Evolutionary conservation across 2,797 vertebrate genomes (phyloP).

Genomic region (Oceanodroma leucorhoa): DNA sequence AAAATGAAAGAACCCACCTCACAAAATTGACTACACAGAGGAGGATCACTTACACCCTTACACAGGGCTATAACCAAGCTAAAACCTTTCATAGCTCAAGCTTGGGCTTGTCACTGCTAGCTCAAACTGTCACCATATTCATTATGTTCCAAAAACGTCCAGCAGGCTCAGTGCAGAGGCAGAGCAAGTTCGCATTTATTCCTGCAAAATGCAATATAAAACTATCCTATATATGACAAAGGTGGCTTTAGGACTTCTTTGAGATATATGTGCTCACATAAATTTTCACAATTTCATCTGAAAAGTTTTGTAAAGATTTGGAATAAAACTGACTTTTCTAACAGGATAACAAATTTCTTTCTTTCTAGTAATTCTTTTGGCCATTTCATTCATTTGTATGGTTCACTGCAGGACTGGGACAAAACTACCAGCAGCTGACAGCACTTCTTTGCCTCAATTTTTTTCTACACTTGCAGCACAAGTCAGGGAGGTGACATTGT

Average conservation of each 20-base stretch:
- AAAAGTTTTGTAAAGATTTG: neutral
- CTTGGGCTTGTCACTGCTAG: neutral
- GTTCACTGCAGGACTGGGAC: neutral
- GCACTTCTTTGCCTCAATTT: neutral
- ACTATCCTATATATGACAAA: neutral
- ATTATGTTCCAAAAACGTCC: neutral
- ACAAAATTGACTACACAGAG: neutral
- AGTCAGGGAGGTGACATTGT: neutral
- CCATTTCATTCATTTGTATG: neutral
- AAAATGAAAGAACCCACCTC: neutral
- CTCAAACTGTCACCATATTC: neutral
- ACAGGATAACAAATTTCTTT: neutral
- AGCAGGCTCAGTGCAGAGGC: neutral
- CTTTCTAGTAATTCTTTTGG: neutral
- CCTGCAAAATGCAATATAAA: neutral
- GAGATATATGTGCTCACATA: neutral
- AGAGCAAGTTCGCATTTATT: neutral
- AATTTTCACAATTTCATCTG: neutral
- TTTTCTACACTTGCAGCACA: neutral
- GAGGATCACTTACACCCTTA: neutral
- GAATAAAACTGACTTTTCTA: neutral
- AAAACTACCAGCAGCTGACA: neutral
- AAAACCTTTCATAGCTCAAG: neutral
- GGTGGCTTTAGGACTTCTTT: neutral
- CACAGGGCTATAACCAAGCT: neutral